A percentile compares a stretch with the other conserved stretches of the same genome.
Conservation (phyloP, 2,113 vertebrate species). For the Coturnix japonica region DNA sequence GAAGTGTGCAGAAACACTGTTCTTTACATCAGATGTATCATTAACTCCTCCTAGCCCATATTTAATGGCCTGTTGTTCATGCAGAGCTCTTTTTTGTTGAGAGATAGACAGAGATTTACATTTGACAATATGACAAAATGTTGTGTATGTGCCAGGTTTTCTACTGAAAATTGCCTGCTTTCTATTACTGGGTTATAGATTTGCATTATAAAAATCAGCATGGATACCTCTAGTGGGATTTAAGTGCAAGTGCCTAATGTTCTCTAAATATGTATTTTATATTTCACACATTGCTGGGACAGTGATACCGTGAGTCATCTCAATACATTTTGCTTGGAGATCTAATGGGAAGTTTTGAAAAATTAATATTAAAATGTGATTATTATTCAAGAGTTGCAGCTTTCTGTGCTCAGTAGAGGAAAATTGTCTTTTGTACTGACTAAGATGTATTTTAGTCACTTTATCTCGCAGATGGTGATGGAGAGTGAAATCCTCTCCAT, state of each 20-base stretch:
- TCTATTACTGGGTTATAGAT: background rate
- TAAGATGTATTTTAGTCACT: background rate
- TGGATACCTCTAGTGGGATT: background rate
- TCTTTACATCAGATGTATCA: conserved; percentile 7
- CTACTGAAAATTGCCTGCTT: background rate
- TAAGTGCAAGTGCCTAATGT: background rate
- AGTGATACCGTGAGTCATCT: background rate
- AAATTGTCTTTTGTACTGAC: background rate
- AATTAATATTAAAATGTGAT: background rate
- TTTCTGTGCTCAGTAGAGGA: background rate
- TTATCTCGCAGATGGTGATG: background rate
- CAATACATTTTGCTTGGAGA: background rate
- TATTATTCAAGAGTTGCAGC: background rate
- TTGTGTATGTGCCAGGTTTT: background rate
- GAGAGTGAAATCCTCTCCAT: background rate
- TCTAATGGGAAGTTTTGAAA: background rate
- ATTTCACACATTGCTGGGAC: background rate
- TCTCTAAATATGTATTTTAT: background rate
- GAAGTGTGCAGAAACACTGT: conserved; percentile 24
- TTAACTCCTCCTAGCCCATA: conserved; percentile 49
- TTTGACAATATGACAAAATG: rapidly evolving
- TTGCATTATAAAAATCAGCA: background rate
- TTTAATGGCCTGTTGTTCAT: conserved; percentile 9
- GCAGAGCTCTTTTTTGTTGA: background rate
- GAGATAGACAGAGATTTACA: conserved; percentile 5